These are phyloP conservation scores for Brachypodius melanocephalos DNA, from an alignment of 2,113 vertebrate species.

Conservation along the genomic window DNA sequence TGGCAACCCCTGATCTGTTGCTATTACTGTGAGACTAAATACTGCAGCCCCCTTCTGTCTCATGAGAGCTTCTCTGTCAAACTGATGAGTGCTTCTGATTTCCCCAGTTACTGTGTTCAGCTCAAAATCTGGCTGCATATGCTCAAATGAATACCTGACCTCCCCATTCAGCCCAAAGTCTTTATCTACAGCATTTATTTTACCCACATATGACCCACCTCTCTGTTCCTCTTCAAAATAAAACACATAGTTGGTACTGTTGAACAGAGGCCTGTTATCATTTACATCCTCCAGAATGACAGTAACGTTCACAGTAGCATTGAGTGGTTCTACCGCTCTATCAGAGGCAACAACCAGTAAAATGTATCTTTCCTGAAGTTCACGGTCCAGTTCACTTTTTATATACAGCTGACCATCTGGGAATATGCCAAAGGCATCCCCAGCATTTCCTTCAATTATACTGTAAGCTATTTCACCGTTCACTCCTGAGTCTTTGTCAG, in stretches of 20 bases:
- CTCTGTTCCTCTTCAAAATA: conserved; percentile 91
- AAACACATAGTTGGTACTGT: conserved; percentile 96
- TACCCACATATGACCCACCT: conserved; percentile 86
- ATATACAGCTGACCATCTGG: conserved; percentile 96
- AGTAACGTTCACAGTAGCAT: conserved; percentile 87
- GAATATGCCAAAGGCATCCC: conserved; percentile 93
- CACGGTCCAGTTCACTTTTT: conserved; percentile 92
- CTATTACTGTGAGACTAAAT: conserved; percentile 87
- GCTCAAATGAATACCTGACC: conserved; percentile 89
- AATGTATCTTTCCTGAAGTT: conserved; percentile 88
- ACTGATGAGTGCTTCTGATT: conserved; percentile 83
- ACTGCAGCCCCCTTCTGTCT: conserved; percentile 87
- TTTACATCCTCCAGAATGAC: conserved; percentile 93
- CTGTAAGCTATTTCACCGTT: conserved; percentile 93
- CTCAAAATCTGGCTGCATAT: conserved; percentile 89
- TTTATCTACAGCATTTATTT: conserved; percentile 88
- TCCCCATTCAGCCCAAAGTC: conserved; percentile 92
- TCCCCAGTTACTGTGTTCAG: conserved; percentile 87
- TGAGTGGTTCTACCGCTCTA: conserved; percentile 89
- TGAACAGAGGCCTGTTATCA: conserved; percentile 94
- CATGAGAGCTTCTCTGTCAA: conserved; percentile 93
- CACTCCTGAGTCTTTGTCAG: conserved; percentile 89
- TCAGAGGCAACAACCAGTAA: conserved; percentile 88
- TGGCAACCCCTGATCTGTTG: conserved; percentile 93
- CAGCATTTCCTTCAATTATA: conserved; percentile 87